Conservation (phyloP, 1,140 invertebrate species). For the Bombus waltoni region DNA sequence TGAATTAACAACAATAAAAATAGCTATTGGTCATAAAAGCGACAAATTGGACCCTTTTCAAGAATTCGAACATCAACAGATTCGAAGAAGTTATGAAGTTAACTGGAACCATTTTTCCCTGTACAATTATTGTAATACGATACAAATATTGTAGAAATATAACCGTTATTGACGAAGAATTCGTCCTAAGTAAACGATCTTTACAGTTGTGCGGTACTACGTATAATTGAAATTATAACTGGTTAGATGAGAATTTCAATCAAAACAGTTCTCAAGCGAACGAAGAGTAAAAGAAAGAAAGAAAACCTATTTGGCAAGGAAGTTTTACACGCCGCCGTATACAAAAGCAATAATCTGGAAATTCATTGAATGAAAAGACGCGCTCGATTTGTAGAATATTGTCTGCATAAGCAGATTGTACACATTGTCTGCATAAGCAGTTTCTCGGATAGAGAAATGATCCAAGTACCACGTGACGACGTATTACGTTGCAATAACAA, state of each 20-base stretch:
- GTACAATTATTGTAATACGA: too few species aligned
- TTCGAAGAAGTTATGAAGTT: background rate
- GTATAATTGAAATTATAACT: background rate
- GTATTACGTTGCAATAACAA: slow-evolving; percentile 17
- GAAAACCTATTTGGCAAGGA: too few species aligned
- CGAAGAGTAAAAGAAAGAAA: too few species aligned
- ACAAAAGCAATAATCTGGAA: too few species aligned
- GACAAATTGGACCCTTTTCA: too few species aligned
- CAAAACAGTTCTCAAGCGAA: background rate
- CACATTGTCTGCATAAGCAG: background rate
- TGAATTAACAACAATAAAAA: too few species aligned
- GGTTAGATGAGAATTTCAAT: too few species aligned
- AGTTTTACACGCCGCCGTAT: too few species aligned
- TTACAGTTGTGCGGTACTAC: background rate
- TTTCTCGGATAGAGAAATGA: background rate
- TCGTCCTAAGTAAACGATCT: too few species aligned
- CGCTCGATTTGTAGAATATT: background rate
- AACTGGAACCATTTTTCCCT: background rate
- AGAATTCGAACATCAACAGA: background rate
- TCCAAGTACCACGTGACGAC: background rate
- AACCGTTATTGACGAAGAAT: background rate
- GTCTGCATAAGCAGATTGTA: background rate
- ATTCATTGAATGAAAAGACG: background rate
- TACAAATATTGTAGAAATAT: too few species aligned
- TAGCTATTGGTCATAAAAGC: too few species aligned